Evolutionary conservation across 2,797 vertebrate genomes (phyloP).

Genomic region (Champsocephalus esox): DNA sequence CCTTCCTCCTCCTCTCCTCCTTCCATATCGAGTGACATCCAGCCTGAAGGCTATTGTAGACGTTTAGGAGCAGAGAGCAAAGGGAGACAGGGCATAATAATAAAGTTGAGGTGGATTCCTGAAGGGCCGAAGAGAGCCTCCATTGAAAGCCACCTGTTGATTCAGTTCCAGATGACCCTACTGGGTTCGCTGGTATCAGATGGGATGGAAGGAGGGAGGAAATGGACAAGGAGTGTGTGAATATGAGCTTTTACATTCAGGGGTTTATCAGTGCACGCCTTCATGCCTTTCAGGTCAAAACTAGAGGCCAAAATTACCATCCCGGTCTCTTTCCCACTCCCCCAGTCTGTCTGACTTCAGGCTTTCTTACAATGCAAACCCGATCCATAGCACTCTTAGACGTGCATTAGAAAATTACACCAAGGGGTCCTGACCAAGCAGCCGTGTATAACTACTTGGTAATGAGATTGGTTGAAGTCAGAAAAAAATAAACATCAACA

Average conservation of each 20-base stretch:
- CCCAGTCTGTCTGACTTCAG: no score
- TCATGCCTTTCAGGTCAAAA: conserved; percentile 8
- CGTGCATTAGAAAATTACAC: no score
- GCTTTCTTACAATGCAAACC: no score
- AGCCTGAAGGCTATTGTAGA: conserved; percentile 63
- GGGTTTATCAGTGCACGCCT: background rate
- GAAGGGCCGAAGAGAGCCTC: conserved; percentile 44
- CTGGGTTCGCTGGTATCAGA: conserved; percentile 55
- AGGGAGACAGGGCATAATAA: conserved; percentile 60
- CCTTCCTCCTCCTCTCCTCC: conserved; percentile 52
- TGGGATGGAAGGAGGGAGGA: conserved; percentile 47
- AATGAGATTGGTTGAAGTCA: background rate
- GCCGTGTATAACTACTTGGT: no score
- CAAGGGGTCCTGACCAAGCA: no score
- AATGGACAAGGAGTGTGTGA: conserved; percentile 38
- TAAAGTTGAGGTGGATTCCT: conserved; percentile 62
- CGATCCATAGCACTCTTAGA: no score
- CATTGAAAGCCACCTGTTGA: conserved; percentile 83
- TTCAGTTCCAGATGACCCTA: conserved; percentile 79
- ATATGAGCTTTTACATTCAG: conserved; percentile 18
- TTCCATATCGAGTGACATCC: conserved; percentile 73
- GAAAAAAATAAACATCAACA: background rate
- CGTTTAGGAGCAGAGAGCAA: conserved; percentile 54
- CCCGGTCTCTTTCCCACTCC: no score
- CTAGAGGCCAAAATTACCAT: background rate